phyloP scores from a whole-genome alignment of 2,113 vertebrate genomes.

The Addax nasomaculatus region DNA sequence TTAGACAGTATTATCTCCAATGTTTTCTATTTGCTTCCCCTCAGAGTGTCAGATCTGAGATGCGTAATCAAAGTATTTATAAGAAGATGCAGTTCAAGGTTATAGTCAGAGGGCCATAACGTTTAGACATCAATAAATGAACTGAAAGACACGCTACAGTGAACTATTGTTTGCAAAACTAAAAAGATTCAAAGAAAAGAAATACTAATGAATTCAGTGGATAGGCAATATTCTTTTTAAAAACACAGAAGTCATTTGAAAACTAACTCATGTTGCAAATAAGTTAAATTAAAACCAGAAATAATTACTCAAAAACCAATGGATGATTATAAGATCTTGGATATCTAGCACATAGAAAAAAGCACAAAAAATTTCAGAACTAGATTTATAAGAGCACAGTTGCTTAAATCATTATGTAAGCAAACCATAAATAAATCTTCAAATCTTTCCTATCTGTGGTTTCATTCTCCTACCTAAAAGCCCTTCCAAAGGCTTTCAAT shows the following conservation, averaged over 20 bases:
- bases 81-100: not conserved
- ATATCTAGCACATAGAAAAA: not conserved
- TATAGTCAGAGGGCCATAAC: not conserved
- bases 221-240: not conserved
- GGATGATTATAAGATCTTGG: not conserved
- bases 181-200: constrained; percentile 25
- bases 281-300: constrained; percentile 1
- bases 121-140: not conserved
- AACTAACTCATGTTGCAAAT: not conserved
- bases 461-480: not conserved
- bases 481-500: not conserved
- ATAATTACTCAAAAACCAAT: not conserved
- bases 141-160: not conserved
- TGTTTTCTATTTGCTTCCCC: not conserved
- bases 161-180: not conserved
- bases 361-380: not conserved
- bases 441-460: not conserved
- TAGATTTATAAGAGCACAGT: not conserved
- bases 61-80: not conserved
- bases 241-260: not conserved
- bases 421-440: not conserved
- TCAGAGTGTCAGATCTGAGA: not conserved
- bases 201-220: not conserved
- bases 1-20: not conserved
- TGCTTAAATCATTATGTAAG: not conserved